phyloP scores from a whole-genome alignment of 2,797 vertebrate genomes.

The Carapus acus region DNA sequence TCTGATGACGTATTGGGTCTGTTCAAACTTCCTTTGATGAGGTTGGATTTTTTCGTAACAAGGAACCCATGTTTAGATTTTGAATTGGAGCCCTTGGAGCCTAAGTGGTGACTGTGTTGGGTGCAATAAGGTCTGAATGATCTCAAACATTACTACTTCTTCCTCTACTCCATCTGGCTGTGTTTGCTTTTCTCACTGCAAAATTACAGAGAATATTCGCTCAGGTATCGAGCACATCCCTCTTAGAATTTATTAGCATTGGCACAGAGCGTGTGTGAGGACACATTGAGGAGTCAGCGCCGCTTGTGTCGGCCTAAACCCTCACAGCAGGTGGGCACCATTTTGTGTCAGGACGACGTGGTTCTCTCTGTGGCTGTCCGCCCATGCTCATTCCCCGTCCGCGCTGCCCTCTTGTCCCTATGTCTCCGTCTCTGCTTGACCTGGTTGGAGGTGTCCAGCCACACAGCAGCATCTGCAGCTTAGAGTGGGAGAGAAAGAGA shows the following conservation, averaged over 20 bases:
- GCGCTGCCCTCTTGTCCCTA: slow-evolving; percentile 17
- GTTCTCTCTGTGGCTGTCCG: slow-evolving; percentile 51
- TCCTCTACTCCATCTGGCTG: slow-evolving; percentile 1
- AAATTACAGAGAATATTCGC: slow-evolving; percentile 4
- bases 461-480: slow-evolving; percentile 44
- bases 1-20: too few relatives aligned
- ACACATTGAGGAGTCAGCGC: slow-evolving; percentile 8
- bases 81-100: too few relatives aligned
- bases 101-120: too few relatives aligned
- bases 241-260: neutral
- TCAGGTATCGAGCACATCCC: slow-evolving; percentile 4
- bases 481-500: neutral
- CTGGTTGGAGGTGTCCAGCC: slow-evolving; percentile 39
- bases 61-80: too few relatives aligned
- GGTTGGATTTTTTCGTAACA: too few relatives aligned
- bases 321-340: slow-evolving; percentile 1
- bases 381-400: slow-evolving; percentile 33
- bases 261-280: neutral
- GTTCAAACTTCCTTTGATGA: too few relatives aligned
- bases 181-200: too few relatives aligned
- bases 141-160: slow-evolving; percentile 22
- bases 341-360: slow-evolving; percentile 61
- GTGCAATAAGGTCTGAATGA: slow-evolving; percentile 10
- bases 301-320: neutral
- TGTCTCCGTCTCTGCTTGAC: slow-evolving; percentile 29